Evolutionary conservation across 2,888 invertebrate species (phyloP), one percentile per base, ranked within the genome.

Genomic region (Elmis aenea): DNA sequence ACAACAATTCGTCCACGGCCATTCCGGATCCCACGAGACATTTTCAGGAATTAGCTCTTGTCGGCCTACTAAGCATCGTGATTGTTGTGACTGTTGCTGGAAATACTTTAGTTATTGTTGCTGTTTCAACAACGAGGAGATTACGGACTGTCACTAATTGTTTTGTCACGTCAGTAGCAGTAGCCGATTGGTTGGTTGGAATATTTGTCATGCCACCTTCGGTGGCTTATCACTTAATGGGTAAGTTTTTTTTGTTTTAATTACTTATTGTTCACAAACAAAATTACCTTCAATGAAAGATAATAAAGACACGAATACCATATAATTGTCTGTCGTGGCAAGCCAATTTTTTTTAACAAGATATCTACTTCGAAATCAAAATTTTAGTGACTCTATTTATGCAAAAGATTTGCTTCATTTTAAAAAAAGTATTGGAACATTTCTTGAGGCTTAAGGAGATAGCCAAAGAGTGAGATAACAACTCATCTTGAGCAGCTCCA

Each of bases 151-250:
- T 94, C 16, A 95, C 94, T 28, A 95, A 96, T 64, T 90, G 92
- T 61, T 93, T 95, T 68, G 93, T 96, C 46, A 91, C 92, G 59
- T 94, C 93, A 32, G 70, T 96, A 61, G 95, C 95, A 0, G 84
- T 85, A 0, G 94, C 95, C 26, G 96, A 96, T 73, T 77, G 94
- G 65, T 67, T 93, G 48, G 92, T 96, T 2, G 96, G 94, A 1
- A 80, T 93, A 16, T 87, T 91, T 57, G 94, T 96, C 0, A 87
- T 96, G 85, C 95, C 95, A 2, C 92, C 92, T 26, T 92, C 93
- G n/a, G 89, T 93, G 21, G 85, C 88, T 38, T 78, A 88, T 39
- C 84, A 89, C 68, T 75, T 92, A 33, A 81, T 81, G 69, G 89
- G 91, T 77, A 69, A 83, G 81, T 15, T 26, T 11, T 2, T 23